Evolutionary conservation across 1,140 invertebrate genomes (phyloP), one percentile per base, ranked within the genome.

Genomic region (Oryzaephilus surinamensis): DNA sequence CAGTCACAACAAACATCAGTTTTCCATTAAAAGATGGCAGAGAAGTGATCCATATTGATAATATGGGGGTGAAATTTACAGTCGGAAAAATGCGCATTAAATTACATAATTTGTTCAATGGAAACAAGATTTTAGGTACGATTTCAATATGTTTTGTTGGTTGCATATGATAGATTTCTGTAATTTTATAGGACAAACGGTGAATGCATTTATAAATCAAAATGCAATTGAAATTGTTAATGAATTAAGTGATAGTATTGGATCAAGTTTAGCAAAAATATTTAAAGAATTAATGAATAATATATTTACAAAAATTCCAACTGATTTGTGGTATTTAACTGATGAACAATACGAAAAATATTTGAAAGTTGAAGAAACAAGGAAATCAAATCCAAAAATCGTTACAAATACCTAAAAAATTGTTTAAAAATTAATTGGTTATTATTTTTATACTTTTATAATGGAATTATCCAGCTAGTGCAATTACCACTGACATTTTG

Each of bases 51-150:
- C 50, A 62, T 18, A 62, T 71, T 7, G 62, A 64, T 24, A 55
- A 61, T 15, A 74, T 74, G 70, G 67, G 63, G 33, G 69, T 74
- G 2, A 61, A 64, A n/a, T 74, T 74, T 41, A 63, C 57, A 27
- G 60, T 74, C 28, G 58, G 64, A 12, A 55, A 55, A 4, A 69
- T 73, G 61, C 61, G 65, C 14, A 64, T 71, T n/a, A 63, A 73
- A 28, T 54, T 76, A 0, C 66, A 76, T 0, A 79, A 80, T 58
- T 60, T 79, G 1, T 80, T 80, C 31, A 70, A 70, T 13, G 76
- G 76, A 13, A 76, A 79, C 33, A 67, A 69, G 46, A 51, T 64
- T 12, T 50, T 74, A 32, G 71, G 62, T 64, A 51, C n/a, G 4
- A 6, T 28, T 28, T 28, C 4, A 28, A 11, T 28, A 14, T 28